These are phyloP conservation scores for Diprion similis DNA, from an alignment of 1,140 invertebrate genomes.

Conservation along the genomic window DNA sequence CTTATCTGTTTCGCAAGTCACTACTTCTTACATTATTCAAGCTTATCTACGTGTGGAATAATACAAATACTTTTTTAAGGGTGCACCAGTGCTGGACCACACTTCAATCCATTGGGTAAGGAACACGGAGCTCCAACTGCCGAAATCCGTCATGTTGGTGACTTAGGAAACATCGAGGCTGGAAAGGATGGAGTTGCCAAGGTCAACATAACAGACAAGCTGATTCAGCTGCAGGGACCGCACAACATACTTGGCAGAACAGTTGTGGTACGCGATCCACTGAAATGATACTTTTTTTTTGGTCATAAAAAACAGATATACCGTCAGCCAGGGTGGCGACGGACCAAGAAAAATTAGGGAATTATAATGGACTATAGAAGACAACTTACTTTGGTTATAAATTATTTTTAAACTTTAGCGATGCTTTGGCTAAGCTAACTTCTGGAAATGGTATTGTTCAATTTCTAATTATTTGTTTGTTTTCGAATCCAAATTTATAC, in stretches of 20 bases:
- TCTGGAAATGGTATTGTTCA: too few species aligned
- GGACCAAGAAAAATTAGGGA: too few species aligned
- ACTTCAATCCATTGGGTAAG: conserved; percentile 90
- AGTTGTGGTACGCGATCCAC: conserved; percentile 71
- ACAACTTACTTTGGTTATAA: too few species aligned
- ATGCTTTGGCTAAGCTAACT: too few species aligned
- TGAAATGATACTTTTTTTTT: conserved; percentile 13
- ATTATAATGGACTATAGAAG: too few species aligned
- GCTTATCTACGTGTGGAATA: too few species aligned
- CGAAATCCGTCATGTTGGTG: conserved; percentile 83
- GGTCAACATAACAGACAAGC: conserved; percentile 77
- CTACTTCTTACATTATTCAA: too few species aligned
- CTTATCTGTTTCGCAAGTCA: too few species aligned
- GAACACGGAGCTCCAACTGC: conserved; percentile 86
- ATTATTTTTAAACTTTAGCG: too few species aligned
- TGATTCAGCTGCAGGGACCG: conserved; percentile 77
- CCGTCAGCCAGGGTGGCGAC: background rate
- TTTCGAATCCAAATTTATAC: too few species aligned
- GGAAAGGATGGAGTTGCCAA: conserved; percentile 75
- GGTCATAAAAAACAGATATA: conserved; percentile 11
- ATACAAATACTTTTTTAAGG: conserved; percentile 60
- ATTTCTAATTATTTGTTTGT: too few species aligned
- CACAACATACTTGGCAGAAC: conserved; percentile 88
- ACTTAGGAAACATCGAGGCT: conserved; percentile 90
- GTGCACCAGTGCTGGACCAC: conserved; percentile 93